Conservation (phyloP, 2,888 invertebrate species). For the Dione juno region DNA sequence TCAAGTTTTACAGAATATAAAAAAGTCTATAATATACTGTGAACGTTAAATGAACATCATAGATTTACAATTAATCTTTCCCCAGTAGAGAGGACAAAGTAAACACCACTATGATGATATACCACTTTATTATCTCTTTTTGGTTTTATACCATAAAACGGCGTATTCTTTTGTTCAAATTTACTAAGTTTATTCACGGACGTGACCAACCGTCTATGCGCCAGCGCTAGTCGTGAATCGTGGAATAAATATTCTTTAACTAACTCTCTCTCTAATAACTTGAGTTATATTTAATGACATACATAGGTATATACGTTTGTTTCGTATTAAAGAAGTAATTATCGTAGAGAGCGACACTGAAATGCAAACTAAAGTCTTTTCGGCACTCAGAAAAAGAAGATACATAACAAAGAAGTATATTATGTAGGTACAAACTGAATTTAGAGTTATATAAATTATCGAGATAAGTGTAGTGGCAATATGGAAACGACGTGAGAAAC, state of each 20-base stretch:
- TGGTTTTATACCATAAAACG: slow-evolving; percentile 1
- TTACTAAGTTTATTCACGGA: slow-evolving; percentile 19
- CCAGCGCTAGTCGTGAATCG: slow-evolving; percentile 10
- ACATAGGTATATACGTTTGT: not conserved
- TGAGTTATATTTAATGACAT: not conserved
- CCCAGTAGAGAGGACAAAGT: not conserved
- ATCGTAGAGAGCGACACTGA: not conserved
- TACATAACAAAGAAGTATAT: too few species aligned
- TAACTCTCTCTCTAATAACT: slow-evolving; percentile 21
- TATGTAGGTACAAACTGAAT: not conserved
- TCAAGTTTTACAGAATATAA: too few species aligned
- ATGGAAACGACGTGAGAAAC: slow-evolving; percentile 57
- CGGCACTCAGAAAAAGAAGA: not conserved
- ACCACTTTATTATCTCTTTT: not conserved
- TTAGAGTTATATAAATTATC: not conserved
- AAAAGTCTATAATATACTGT: not conserved
- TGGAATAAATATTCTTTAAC: slow-evolving; percentile 7
- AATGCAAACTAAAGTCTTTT: not conserved
- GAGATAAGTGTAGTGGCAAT: slow-evolving; percentile 10
- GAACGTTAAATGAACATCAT: not conserved
- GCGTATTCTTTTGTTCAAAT: slow-evolving; percentile 15
- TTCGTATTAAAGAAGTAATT: slow-evolving; percentile 1
- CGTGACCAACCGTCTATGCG: slow-evolving; percentile 20
- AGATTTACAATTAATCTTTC: not conserved
- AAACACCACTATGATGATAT: not conserved